Evolutionary conservation across 2,797 vertebrate genomes (phyloP).

Genomic region (Amniataba percoides): DNA sequence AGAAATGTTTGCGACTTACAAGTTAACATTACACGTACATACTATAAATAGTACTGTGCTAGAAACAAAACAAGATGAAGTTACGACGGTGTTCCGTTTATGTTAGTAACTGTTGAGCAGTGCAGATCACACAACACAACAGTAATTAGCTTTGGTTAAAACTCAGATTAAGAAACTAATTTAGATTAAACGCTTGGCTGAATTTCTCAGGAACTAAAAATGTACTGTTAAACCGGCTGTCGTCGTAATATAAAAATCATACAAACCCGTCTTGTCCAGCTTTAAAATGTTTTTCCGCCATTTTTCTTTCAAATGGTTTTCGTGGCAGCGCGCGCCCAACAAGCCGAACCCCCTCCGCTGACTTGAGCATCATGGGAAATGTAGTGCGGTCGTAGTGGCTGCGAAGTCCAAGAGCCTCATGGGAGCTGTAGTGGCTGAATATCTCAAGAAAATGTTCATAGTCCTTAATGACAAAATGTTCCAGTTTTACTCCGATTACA

Average conservation of each 20-base stretch:
- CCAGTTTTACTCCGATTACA: background rate
- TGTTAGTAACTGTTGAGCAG: background rate
- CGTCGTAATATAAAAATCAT: background rate
- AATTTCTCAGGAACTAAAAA: fast-evolving
- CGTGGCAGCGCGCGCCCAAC: slow-evolving; percentile 70
- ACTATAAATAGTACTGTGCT: background rate
- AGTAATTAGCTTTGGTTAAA: background rate
- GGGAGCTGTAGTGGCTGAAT: background rate
- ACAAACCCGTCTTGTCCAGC: slow-evolving; percentile 59
- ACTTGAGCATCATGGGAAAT: slow-evolving; percentile 76
- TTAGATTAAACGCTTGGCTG: background rate
- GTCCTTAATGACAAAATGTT: background rate
- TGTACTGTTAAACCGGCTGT: background rate
- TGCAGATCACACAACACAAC: background rate
- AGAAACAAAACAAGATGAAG: background rate
- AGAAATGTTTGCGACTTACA: slow-evolving; percentile 4
- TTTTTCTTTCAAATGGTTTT: slow-evolving; percentile 82
- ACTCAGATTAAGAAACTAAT: background rate
- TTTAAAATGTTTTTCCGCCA: slow-evolving; percentile 79
- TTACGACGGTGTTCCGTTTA: background rate
- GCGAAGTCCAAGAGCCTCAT: background rate
- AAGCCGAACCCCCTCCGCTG: slow-evolving; percentile 18
- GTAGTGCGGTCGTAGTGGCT: slow-evolving; percentile 60
- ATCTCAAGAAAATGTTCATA: background rate
- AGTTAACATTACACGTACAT: fast-evolving